Evolutionary conservation across 2,797 vertebrate genomes (phyloP), one percentile per base, ranked within the genome.

Genomic region (Acropternis orthonyx): DNA sequence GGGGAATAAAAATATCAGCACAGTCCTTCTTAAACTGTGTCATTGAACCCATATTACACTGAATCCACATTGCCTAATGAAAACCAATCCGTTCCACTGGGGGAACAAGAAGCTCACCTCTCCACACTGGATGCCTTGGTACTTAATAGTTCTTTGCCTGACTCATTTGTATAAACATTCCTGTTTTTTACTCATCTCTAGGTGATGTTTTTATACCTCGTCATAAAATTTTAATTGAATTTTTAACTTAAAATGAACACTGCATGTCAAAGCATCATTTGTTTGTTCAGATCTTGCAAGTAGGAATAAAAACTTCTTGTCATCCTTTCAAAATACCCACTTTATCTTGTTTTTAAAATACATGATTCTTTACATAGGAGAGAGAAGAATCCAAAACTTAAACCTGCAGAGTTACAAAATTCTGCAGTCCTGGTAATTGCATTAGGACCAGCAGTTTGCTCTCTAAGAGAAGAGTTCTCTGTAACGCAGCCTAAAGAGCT

Each of bases 401-500:
- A 54, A 32, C 12, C 17, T 14, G 2, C 80, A 14, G 6, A 34
- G 32, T 10, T 52, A 37, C 7, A 87, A 58, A 88, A 44, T 23
- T 22, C 36, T 79, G 34, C 43, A 65, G 23, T 37, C 0, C 0
- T 41, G 20, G 48, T 34, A 68, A 9, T 7, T 41, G 58, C 20
- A n/a, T 26, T 52, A 28, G 27, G n/a, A 41, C 19, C 51, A 79
- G 55, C 21, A 43, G 26, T 28, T 41, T 34, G 54, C 10, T 74
- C 56, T 56, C 1, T 44, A 16, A 58, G n/a, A 76, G 22, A 67
- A 7, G 5, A 51, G 3, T 22, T 88, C n/a, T 22, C n/a, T 48
- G 3, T 8, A 37, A 22, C 0, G 2, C 49, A 28, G 23, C 81
- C n/a, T 48, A 22, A 3, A 3, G 54, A 49, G 4, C 9, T 75